Conservation (phyloP, 2,888 invertebrate genomes). For the Troides helena region DNA sequence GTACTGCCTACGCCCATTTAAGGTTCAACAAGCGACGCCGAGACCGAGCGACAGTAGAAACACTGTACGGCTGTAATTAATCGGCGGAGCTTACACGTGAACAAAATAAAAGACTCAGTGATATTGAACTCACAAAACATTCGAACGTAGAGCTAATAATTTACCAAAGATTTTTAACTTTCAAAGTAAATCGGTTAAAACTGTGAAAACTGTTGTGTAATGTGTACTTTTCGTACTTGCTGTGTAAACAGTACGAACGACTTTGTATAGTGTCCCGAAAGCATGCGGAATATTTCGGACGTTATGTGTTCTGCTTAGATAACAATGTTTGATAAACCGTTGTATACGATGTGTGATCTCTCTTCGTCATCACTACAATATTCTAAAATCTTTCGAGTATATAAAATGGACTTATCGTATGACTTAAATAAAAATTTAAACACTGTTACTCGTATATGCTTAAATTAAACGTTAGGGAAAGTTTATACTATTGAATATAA, state of each 20-base stretch:
- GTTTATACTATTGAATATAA: conserved; percentile 71
- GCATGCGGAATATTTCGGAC: conserved; percentile 38
- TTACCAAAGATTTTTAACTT: conserved; percentile 54
- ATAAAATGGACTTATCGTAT: conserved; percentile 64
- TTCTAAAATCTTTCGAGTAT: conserved; percentile 60
- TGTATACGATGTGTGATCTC: conserved; percentile 79
- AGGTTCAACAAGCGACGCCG: conserved; percentile 79
- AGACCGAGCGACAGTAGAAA: conserved; percentile 67
- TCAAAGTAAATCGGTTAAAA: conserved; percentile 35
- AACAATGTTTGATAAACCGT: conserved; percentile 74
- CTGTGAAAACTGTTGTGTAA: conserved; percentile 32
- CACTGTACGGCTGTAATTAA: conserved; percentile 38
- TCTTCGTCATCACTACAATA: conserved; percentile 63
- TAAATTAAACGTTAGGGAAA: conserved; percentile 74
- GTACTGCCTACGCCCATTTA: conserved; percentile 94
- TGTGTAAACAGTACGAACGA: conserved; percentile 27
- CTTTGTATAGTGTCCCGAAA: conserved; percentile 40
- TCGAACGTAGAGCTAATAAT: conserved; percentile 35
- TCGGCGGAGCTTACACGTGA: conserved; percentile 65
- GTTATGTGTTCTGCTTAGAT: conserved; percentile 62
- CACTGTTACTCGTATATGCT: conserved; percentile 77
- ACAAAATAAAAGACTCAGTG: conserved; percentile 35
- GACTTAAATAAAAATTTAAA: conserved; percentile 74
- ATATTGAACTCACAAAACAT: conserved; percentile 33
- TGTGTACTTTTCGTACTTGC: conserved; percentile 9